Percentiles rank a stretch among this genome's conserved stretches.
Evolutionary conservation across 2,888 invertebrate genomes (phyloP).

Genomic region (Mesorhabditis belari): DNA sequence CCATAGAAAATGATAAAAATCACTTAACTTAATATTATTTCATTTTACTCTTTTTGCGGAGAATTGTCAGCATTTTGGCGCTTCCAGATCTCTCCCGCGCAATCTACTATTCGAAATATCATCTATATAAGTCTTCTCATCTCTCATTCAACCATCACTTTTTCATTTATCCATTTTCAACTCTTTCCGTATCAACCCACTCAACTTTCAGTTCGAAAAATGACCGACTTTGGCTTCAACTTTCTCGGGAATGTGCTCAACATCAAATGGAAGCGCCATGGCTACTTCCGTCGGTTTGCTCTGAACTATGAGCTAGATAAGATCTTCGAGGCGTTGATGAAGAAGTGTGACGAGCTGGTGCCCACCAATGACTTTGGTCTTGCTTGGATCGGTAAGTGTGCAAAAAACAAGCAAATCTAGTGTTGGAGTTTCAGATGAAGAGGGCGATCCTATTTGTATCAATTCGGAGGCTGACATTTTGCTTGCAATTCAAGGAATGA

Average conservation of each 20-base stretch:
- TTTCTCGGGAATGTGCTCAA: neutral
- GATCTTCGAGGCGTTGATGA: neutral
- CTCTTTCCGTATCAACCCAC: neutral
- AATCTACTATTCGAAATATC: no score
- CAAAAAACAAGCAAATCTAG: no score
- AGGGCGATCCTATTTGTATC: conserved; percentile 1
- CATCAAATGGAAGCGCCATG: neutral
- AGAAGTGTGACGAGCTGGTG: neutral
- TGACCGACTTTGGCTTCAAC: neutral
- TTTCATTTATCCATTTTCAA: neutral
- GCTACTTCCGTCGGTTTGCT: neutral
- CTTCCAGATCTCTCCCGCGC: neutral
- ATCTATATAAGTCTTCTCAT: no score
- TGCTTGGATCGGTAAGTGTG: neutral
- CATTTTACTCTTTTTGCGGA: no score
- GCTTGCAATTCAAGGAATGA: conserved; percentile 1
- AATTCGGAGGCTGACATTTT: conserved; percentile 1
- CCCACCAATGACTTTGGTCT: neutral
- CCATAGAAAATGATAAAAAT: no score
- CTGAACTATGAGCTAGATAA: neutral
- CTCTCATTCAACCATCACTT: neutral
- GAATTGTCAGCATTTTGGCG: neutral
- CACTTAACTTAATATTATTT: no score
- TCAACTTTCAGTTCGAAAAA: no score
- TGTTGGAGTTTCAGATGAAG: conserved; percentile 5